These are phyloP conservation scores for Zele albiditarsus DNA, from an alignment of 2,888 invertebrate species.

Conservation along the genomic window DNA sequence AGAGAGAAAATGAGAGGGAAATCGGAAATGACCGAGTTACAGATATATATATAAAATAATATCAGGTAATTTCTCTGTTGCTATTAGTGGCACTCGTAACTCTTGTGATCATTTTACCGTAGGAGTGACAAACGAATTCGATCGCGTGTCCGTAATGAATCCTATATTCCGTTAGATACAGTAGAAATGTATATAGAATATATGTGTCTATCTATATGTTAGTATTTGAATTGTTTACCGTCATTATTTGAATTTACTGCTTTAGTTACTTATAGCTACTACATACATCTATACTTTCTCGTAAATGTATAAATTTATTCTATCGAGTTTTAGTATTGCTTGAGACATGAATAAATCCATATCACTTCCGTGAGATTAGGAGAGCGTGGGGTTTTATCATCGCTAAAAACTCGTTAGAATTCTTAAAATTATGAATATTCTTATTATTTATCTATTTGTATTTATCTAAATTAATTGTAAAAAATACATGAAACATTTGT, in stretches of 20 bases:
- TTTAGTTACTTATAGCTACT: not conserved
- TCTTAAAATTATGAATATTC: no score
- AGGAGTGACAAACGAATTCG: conserved; percentile 53
- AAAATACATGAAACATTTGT: no score
- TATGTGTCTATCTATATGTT: not conserved
- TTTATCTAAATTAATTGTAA: no score
- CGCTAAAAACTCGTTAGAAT: no score
- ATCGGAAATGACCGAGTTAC: not conserved
- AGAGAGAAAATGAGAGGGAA: not conserved
- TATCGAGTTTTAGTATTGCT: not conserved
- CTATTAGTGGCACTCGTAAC: not conserved
- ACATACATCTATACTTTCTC: not conserved
- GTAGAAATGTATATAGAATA: not conserved
- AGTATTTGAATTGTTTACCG: conserved; percentile 6
- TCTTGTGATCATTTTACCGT: conserved; percentile 18
- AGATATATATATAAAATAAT: not conserved
- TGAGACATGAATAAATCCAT: not conserved
- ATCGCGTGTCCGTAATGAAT: conserved; percentile 64
- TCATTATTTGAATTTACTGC: conserved; percentile 55
- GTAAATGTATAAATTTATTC: not conserved
- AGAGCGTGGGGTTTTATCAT: no score
- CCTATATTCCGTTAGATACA: conserved; percentile 56
- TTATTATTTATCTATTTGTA: no score
- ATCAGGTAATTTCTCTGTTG: conserved; percentile 35
- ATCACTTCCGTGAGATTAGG: not conserved